Base-by-base conservation (phyloP, 2,113 vertebrate species). In the Ctenodactylus gundi region DNA sequence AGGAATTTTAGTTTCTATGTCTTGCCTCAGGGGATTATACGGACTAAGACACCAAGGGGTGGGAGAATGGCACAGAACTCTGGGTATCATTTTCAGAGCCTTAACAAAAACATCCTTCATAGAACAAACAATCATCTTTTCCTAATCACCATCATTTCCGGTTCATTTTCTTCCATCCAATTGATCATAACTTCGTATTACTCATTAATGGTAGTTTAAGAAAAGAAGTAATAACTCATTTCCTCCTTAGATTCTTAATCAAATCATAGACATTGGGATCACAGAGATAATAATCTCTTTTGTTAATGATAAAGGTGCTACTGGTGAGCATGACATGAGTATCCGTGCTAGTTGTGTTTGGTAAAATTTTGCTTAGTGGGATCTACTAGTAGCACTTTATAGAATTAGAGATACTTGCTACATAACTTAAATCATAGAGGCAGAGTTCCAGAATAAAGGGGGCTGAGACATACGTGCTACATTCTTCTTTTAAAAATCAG, bases 201-300 rank as follows among this genome's bases (percentile, higher is more conserved):
- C 68, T 95, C 85, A 90, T 7, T 85, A 46, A 85, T 78, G 23
- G 46, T n/a, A 9, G 20, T 64, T 80, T 83, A 53, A 90, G 64
- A 90, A 58, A 83, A 77, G 80, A 85, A 80, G 67, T 77, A 90
- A 68, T 55, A 88, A n/a, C n/a, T 81, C 65, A 70, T 29, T 88
- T 80, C 31, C 53, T 14, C 77, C 11, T 15, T 57, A 78, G 65
- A 39, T 82, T 91, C 51, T 73, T 55, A 91, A 68, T 8, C 88
- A 90, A 81, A 81, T 73, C 10, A 88, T 36, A 81, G 65, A 44
- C 34, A 67, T 6, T 83, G 4, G 53, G 83, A 20, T 85, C 51
- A 95, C 5, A 64, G 29, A 55, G 17, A 89, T 34, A 9, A 77
- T 95, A 77, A 46, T 70, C 23, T 41, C 21, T 31, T 81, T 70